Conservation (phyloP, 2,888 invertebrate species). For the Cerastoderma edule region DNA sequence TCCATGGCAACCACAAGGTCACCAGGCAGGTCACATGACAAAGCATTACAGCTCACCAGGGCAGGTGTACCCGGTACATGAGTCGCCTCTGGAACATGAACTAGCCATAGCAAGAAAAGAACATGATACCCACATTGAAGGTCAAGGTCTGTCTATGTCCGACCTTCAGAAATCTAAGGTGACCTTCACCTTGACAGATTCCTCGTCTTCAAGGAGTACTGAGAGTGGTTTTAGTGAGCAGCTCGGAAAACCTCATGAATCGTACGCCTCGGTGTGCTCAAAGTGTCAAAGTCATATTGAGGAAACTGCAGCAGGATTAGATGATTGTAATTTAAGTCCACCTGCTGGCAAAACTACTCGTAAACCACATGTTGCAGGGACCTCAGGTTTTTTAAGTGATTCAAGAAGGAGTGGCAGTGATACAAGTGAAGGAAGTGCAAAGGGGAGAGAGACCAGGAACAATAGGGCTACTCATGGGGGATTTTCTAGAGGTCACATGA, state of each 20-base stretch:
- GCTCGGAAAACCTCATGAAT: slow-evolving; percentile 33
- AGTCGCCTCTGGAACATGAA: slow-evolving; percentile 27
- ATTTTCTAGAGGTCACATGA: slow-evolving; percentile 17
- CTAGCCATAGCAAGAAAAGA: background rate
- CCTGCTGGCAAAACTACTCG: background rate
- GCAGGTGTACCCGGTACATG: slow-evolving; percentile 24
- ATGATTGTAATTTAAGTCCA: background rate
- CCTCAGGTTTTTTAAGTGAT: background rate
- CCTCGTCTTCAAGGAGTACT: slow-evolving; percentile 68
- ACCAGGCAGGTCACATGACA: slow-evolving; percentile 9
- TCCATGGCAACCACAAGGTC: slow-evolving; percentile 50
- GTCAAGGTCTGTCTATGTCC: background rate
- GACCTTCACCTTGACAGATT: slow-evolving; percentile 65
- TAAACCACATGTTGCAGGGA: background rate
- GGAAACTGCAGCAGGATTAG: background rate
- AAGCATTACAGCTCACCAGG: slow-evolving; percentile 39
- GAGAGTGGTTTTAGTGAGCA: slow-evolving; percentile 75
- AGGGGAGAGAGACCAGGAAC: slow-evolving; percentile 11
- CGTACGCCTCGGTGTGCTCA: slow-evolving; percentile 73
- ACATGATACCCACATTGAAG: background rate
- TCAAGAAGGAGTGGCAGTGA: slow-evolving; percentile 21
- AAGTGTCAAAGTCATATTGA: slow-evolving; percentile 55
- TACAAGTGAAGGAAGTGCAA: slow-evolving; percentile 9
- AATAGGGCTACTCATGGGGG: slow-evolving; percentile 1
- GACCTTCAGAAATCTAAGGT: slow-evolving; percentile 57